Evolutionary conservation across 53 echinoderm and acorn worm genomes (phyloP).

Genomic region (Paracentrotus lividus): DNA sequence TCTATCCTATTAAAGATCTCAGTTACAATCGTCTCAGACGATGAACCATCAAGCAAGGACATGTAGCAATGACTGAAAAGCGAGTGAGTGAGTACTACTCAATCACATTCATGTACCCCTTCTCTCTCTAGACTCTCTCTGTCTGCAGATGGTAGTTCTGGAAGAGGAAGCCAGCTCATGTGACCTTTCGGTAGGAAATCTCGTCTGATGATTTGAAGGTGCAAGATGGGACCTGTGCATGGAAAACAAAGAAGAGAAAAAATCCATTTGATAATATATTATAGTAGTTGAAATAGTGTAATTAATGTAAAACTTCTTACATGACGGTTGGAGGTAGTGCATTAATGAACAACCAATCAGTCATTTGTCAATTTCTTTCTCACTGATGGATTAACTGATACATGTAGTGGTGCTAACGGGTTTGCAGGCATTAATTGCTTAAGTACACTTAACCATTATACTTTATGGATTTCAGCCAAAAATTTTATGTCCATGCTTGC

Average conservation of each 20-base stretch:
- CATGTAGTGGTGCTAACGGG: too few relatives aligned
- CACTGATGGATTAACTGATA: too few relatives aligned
- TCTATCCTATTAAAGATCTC: not conserved
- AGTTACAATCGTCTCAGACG: not conserved
- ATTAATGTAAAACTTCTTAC: too few relatives aligned
- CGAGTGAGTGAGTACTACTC: not conserved
- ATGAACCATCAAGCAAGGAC: not conserved
- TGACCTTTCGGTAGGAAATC: not conserved
- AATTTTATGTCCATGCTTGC: not conserved
- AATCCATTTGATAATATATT: too few relatives aligned
- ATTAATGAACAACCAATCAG: too few relatives aligned
- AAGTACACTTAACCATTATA: too few relatives aligned
- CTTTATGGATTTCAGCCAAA: not conserved
- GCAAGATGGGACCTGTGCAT: not conserved
- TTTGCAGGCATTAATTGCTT: too few relatives aligned
- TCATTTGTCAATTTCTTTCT: too few relatives aligned
- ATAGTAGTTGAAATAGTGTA: too few relatives aligned
- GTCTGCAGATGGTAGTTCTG: too few relatives aligned
- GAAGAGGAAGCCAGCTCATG: not conserved
- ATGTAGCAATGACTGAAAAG: not conserved
- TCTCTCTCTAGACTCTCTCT: not conserved
- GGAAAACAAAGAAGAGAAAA: slow-evolving; percentile 5
- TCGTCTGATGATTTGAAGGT: not conserved
- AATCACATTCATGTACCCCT: not conserved
- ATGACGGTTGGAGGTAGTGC: too few relatives aligned